A percentile compares a stretch with the other conserved stretches of the same genome.
phyloP scores from a whole-genome alignment of 2,797 vertebrate genomes.

The Alauda arvensis region DNA sequence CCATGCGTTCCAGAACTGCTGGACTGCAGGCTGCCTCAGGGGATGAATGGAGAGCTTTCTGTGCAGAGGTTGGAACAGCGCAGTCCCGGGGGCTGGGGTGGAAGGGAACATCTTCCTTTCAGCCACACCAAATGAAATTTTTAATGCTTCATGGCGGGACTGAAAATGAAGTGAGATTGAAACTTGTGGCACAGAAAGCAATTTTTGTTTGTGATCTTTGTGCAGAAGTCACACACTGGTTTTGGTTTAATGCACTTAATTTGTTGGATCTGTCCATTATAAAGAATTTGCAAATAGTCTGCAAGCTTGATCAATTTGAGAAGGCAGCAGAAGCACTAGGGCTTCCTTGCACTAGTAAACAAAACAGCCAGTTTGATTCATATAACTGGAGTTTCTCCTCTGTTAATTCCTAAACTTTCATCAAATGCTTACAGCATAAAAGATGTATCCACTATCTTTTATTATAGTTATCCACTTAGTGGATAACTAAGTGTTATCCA shows the following conservation, averaged over 20 bases:
- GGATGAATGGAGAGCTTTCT: not conserved
- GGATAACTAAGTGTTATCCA: no score
- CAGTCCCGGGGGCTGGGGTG: not conserved
- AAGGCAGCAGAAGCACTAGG: not conserved
- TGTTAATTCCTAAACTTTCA: not conserved
- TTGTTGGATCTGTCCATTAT: not conserved
- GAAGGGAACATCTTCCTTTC: not conserved
- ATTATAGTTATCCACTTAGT: no score
- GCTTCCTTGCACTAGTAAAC: not conserved
- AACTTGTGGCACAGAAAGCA: not conserved
- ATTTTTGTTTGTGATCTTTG: not conserved
- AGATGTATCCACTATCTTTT: no score
- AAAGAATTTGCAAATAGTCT: not conserved
- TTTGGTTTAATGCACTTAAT: not conserved
- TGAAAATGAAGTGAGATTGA: not conserved
- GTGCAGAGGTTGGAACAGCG: not conserved
- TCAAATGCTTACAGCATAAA: not conserved
- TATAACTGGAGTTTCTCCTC: not conserved
- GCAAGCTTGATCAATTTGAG: not conserved
- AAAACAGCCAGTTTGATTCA: not conserved
- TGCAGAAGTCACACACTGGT: not conserved
- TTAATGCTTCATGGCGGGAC: not conserved
- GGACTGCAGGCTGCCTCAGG: not conserved
- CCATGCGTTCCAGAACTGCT: not conserved
- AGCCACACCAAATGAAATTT: not conserved